These are phyloP conservation scores for Siderastrea siderea DNA, from an alignment of 92 coral and sea anemone genomes.

Conservation along the genomic window DNA sequence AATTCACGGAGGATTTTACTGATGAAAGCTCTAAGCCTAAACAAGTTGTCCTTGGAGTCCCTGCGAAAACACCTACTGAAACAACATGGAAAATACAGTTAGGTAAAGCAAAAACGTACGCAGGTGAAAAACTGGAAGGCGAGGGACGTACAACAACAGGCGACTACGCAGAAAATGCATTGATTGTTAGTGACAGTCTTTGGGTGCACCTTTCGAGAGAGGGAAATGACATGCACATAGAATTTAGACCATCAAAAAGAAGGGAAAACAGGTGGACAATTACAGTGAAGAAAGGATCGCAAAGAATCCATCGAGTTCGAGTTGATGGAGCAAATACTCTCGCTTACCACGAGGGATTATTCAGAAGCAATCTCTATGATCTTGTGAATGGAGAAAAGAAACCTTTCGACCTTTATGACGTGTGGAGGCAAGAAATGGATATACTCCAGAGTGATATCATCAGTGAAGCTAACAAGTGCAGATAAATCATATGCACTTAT, in stretches of 20 bases:
- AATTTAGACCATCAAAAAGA: background rate
- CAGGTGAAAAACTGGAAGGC: background rate
- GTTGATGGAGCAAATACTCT: slow-evolving; percentile 16
- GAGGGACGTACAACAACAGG: background rate
- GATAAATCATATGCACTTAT: background rate
- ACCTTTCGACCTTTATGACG: slow-evolving; percentile 3
- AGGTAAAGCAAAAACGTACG: background rate
- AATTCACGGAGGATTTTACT: background rate
- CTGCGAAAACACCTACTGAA: background rate
- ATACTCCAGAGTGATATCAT: background rate
- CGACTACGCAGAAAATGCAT: background rate
- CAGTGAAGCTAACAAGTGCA: slow-evolving; percentile 9
- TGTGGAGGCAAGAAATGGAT: slow-evolving; percentile 13
- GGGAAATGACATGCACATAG: background rate
- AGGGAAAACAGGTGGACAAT: background rate
- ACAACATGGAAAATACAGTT: background rate
- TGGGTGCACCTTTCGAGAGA: background rate
- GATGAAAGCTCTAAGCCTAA: slow-evolving; percentile 1
- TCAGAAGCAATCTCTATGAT: background rate
- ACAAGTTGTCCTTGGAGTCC: background rate
- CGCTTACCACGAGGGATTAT: background rate
- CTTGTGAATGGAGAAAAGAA: slow-evolving; percentile 22
- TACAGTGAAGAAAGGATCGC: background rate
- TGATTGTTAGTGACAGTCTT: background rate
- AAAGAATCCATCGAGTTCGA: slow-evolving; percentile 2